Evolutionary conservation across 2,888 invertebrate genomes (phyloP).

Genomic region (Pogonocherus hispidulus): DNA sequence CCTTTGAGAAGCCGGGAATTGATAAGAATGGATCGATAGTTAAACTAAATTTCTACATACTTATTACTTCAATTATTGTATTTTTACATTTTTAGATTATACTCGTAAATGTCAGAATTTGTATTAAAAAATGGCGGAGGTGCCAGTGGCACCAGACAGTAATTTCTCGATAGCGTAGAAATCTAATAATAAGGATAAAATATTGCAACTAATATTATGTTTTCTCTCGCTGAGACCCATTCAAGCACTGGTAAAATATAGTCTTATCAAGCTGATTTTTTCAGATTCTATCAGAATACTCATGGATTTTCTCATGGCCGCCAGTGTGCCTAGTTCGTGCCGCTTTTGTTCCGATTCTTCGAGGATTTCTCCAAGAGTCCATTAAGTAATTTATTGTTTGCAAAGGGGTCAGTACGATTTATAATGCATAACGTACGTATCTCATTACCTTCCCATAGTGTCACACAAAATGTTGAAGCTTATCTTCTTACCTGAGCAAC

Average conservation of each 20-base stretch:
- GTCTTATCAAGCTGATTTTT: constrained; percentile 24
- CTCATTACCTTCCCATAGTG: constrained; percentile 50
- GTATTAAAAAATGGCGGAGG: too few species aligned
- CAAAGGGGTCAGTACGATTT: constrained; percentile 59
- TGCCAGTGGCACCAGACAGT: background rate
- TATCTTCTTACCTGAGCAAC: constrained; percentile 17
- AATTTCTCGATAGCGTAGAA: background rate
- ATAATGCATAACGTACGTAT: constrained; percentile 59
- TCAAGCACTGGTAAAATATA: constrained; percentile 18
- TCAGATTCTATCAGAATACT: constrained; percentile 41
- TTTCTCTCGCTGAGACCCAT: constrained; percentile 17
- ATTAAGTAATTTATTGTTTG: constrained; percentile 60
- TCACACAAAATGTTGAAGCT: constrained; percentile 43
- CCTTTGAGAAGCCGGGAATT: too few species aligned
- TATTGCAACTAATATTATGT: constrained; percentile 8
- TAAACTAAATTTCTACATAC: too few species aligned
- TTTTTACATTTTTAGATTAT: too few species aligned
- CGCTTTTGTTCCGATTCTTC: constrained; percentile 49
- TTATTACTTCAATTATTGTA: too few species aligned
- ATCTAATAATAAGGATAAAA: background rate
- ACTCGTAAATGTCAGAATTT: too few species aligned
- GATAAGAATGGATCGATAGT: too few species aligned
- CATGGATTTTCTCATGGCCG: constrained; percentile 49
- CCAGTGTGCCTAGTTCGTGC: constrained; percentile 46
- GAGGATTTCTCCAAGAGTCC: constrained; percentile 56